Evolutionary conservation across 2,113 vertebrate genomes (phyloP), one percentile per base, ranked within the genome.

Genomic region (Gymnocephalus cernua): DNA sequence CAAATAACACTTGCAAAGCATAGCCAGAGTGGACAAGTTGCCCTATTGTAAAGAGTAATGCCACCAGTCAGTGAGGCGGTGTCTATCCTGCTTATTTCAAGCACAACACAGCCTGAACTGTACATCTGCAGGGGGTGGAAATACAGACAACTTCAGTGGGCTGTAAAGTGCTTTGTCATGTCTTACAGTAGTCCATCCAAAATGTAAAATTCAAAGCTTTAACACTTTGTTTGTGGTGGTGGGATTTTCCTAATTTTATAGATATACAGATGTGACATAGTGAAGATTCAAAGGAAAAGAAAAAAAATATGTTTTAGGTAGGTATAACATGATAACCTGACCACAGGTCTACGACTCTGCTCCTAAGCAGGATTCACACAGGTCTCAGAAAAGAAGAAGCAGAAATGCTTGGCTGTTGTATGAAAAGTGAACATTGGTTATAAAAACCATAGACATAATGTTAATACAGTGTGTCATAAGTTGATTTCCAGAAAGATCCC

Each of bases 31-130:
- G 81, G 59, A 79, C 61, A 58, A 78, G 63, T 14, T 67, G 62
- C 18, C 66, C 32, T 38, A 18, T 50, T 71, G 77, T 71, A 79
- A 68, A 78, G 65, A 82, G 51, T 70, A 74, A 88, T 53, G 58
- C 13, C 63, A 86, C 54, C 75, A 79, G 82, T 65, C 15, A 61
- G 78, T n/a, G 58, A 79, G 70, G 63, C 51, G 5, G 27, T 14
- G 23, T 77, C 35, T n/a, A 12, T 68, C 14, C 62, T 38, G 41
- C 23, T 71, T 18, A 54, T 63, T 59, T 73, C 71, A 65, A 45
- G 48, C 2, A 62, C 32, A 66, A 25, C 47, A 35, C 32, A 74
- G 16, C 9, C 32, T 77, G 15, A 66, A 76, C 44, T 53, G 63
- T 82, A 70, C 25, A 50, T n/a, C 57, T 76, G 35, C 27, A 65